Evolutionary conservation across 2,888 invertebrate genomes (phyloP), one percentile per base, ranked within the genome.

Genomic region (Flabesymbios commensalis): DNA sequence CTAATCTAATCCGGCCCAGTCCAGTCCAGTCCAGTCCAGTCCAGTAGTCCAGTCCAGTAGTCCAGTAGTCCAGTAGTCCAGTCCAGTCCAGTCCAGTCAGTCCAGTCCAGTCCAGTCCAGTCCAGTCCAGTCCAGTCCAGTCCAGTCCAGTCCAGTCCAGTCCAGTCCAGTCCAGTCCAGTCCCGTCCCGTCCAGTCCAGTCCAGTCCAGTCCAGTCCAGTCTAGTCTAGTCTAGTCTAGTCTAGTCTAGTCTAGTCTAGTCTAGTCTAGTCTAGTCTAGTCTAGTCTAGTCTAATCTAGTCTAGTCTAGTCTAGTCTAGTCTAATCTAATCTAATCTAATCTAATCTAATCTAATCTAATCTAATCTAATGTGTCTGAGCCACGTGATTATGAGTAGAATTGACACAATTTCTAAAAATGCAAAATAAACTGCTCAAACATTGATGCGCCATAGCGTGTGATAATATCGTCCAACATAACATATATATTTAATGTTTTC

Each of bases 161-260:
- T 47, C n/a, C 47, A 47, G 26, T 47, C 47, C n/a, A n/a, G 26
- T 47, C 47, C n/a, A 47, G 26, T 47, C n/a, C 47, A 47, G 47
- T 47, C 26, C n/a, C 22, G 26, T 47, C 47, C n/a, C 10, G 26
- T 26, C n/a, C n/a, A 47, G 47, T 47, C 47, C n/a, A n/a, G 26
- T 47, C 47, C n/a, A 47, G 26, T 47, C n/a, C 47, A 47, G 26
- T 47, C 47, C n/a, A n/a, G 26, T 47, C 47, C n/a, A 47, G 26
- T 26, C n/a, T 26, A 47, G 47, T 47, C 22, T 26, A n/a, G 26
- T 47, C 47, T 47, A 47, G 26, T 26, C n/a, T n/a, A 47, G 47
- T 47, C 47, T 47, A n/a, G 26, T 47, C 47, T 47, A 47, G 26
- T 47, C n/a, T 26, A 47, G 26, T 47, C 47, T 26, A n/a, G 26